Percentiles rank a stretch among this genome's conserved stretches.
phyloP scores from a whole-genome alignment of 2,797 vertebrate species.

The Falco biarmicus region DNA sequence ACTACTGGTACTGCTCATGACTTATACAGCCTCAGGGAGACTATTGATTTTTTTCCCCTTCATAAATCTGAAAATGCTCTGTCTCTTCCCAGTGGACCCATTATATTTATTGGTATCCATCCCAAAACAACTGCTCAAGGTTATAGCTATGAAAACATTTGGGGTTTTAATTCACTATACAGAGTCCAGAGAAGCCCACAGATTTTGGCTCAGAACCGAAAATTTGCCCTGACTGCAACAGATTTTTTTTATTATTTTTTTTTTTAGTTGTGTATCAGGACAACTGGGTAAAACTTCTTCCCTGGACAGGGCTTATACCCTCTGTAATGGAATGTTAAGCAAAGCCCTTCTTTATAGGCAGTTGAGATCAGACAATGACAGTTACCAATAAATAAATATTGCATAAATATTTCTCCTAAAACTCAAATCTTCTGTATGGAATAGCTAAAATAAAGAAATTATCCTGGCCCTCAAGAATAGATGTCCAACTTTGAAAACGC shows the following conservation, averaged over 20 bases:
- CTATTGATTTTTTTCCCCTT: conserved; percentile 80
- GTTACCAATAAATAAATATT: not conserved
- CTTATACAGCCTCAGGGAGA: conserved; percentile 76
- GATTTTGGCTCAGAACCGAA: not conserved
- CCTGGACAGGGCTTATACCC: not conserved
- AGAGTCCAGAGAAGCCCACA: not conserved
- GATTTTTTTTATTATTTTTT: no score
- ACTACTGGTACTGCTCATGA: conserved; percentile 77
- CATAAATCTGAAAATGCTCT: conserved; percentile 86
- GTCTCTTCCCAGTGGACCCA: conserved; percentile 82
- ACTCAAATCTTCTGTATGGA: not conserved
- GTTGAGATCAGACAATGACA: not conserved
- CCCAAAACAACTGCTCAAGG: conserved; percentile 85
- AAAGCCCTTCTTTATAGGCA: not conserved
- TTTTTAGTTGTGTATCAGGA: not conserved
- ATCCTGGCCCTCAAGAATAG: not conserved
- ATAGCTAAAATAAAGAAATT: not conserved
- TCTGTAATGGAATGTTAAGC: not conserved
- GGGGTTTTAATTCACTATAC: conserved; percentile 43
- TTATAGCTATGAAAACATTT: conserved; percentile 84
- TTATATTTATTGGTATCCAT: conserved; percentile 87
- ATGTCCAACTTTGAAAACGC: not conserved
- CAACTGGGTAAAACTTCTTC: not conserved
- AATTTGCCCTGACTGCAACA: not conserved
- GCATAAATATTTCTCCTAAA: not conserved